Base-by-base conservation (phyloP, 2,797 vertebrate species). In the Bufotes viridis region DNA sequence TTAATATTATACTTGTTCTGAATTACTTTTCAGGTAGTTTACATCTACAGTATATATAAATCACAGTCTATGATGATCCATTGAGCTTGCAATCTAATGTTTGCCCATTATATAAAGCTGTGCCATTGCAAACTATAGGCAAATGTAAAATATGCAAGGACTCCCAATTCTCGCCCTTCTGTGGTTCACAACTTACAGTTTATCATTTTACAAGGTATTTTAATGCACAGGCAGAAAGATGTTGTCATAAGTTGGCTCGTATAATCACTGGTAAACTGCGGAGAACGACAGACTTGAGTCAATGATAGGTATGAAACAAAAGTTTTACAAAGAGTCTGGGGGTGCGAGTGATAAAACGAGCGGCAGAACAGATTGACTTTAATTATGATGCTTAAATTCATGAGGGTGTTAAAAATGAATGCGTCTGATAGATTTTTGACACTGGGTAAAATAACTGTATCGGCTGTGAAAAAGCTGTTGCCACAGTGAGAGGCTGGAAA, bases 391-490 rank as follows among this genome's bases (percentile, higher is more conserved):
- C 29, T 79, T 58, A 79, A 58, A 79, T 79, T 79, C 78, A 58
- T 58, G 78, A 58, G 0, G 15, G 55, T 29, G 26, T 58, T 26
- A 79, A 79, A 79, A 79, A 58, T 60, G 18, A 79, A 57, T 29
- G 55, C 60, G 53, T 57, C 78, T 79, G 78, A 24, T 55, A 79
- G 78, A 53, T 79, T 79, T 79, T 60, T 58, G 78, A 60, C 78
- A 79, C 55, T 17, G 14, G 18, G 15, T 29, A 79, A 79, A 78
- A 55, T 78, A 57, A 78, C 58, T 57, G 53, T 57, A 26, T 78
- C 60, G 53, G 24, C 14, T 26, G 29, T 6, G 5, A 24, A 58
- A 11, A 57, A 26, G 57, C 29, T 60, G 53, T 15, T 26, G 18
- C 53, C 22, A 76, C 13, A 0, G 10, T 76, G 42, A 15, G 7